phyloP scores from a whole-genome alignment of 2,797 vertebrate genomes.

The Girardinus metallicus region DNA sequence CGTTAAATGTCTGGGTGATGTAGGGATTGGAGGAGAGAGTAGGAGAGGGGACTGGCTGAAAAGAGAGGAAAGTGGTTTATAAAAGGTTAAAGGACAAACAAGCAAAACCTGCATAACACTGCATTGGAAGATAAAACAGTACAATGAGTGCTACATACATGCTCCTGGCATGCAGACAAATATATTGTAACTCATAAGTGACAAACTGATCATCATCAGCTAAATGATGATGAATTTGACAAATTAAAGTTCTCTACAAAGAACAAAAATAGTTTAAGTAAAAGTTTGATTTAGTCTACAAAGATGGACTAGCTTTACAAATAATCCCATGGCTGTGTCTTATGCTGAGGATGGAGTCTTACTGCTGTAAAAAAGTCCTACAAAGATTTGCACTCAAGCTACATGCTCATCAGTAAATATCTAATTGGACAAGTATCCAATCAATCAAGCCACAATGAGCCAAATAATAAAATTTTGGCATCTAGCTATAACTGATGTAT shows the following conservation, averaged over 20 bases:
- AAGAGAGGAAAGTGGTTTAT: conserved; percentile 70
- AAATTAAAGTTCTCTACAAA: neutral
- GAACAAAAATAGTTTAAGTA: neutral
- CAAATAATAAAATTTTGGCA: neutral
- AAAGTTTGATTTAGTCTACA: neutral
- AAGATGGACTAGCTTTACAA: neutral
- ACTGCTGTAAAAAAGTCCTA: neutral
- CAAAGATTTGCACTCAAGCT: neutral
- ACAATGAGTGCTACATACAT: conserved; percentile 15
- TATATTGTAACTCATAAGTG: conserved; percentile 4
- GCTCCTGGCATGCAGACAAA: conserved; percentile 57
- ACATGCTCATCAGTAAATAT: neutral
- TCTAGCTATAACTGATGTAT: neutral
- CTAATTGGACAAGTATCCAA: neutral
- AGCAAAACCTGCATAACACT: conserved; percentile 47
- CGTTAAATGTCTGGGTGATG: conserved; percentile 84
- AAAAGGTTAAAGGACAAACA: conserved; percentile 57
- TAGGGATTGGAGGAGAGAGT: conserved; percentile 38
- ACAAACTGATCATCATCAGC: conserved; percentile 4
- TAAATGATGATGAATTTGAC: neutral
- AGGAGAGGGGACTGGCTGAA: conserved; percentile 50
- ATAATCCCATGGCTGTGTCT: neutral
- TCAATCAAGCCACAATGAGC: neutral
- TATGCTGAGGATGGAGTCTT: neutral
- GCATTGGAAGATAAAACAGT: conserved; percentile 26